phyloP scores from a whole-genome alignment of 1,140 invertebrate genomes.

The Drosophila aff. region DNA sequence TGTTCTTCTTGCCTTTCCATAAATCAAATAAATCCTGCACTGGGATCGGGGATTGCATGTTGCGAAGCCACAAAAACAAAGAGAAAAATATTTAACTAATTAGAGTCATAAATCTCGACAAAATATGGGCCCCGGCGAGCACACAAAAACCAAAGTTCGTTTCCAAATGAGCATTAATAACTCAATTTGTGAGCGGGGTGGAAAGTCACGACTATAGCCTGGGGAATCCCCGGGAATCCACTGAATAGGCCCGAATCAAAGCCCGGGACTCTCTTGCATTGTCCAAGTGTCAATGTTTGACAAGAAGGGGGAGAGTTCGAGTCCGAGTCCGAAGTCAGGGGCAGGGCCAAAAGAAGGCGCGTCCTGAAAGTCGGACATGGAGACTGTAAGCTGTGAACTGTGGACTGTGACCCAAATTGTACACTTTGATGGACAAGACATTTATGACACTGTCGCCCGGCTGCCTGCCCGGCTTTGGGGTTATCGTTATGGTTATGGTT shows the following conservation, averaged over 20 bases:
- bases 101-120: slow-evolving; percentile 70
- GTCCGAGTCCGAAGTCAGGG: slow-evolving; percentile 1
- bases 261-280: slow-evolving; percentile 45
- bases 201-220: background rate
- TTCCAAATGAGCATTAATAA: slow-evolving; percentile 57
- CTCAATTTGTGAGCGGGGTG: slow-evolving; percentile 34
- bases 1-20: slow-evolving; percentile 17
- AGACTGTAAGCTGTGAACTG: slow-evolving; percentile 10
- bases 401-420: slow-evolving; percentile 66
- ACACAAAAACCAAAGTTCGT: slow-evolving; percentile 31
- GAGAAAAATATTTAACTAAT: slow-evolving; percentile 66
- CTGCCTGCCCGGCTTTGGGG: slow-evolving; percentile 14
- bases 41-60: slow-evolving; percentile 60
- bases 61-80: slow-evolving; percentile 50
- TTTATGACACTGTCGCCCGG: slow-evolving; percentile 57
- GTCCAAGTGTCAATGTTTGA: slow-evolving; percentile 59
- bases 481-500: slow-evolving; percentile 54
- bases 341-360: slow-evolving; percentile 34
- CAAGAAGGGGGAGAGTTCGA: slow-evolving; percentile 3
- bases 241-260: slow-evolving; percentile 60
- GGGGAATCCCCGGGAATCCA: slow-evolving; percentile 7
- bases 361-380: slow-evolving; percentile 28
- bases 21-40: slow-evolving; percentile 56
- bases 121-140: slow-evolving; percentile 40
- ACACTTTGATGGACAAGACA: slow-evolving; percentile 69